phyloP scores from a whole-genome alignment of 2,888 invertebrate species.

The Ectemnius cavifrons region DNA sequence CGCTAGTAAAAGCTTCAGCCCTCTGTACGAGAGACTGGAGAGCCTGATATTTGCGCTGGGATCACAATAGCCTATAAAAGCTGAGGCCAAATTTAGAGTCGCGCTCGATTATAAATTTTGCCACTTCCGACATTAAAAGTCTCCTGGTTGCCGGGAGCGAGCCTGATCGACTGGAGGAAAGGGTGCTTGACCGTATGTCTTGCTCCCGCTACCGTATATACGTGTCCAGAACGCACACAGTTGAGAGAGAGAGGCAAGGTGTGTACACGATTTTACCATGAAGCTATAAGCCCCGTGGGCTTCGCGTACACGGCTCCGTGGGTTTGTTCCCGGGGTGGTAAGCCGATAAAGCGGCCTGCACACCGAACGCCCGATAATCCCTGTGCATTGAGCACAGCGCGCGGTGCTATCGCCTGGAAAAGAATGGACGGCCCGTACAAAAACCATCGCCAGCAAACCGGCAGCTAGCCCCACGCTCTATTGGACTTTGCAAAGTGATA shows the following conservation, averaged over 20 bases:
- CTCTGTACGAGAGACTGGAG: background rate
- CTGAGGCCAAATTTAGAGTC: constrained; percentile 45
- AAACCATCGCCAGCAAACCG: background rate
- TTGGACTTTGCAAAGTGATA: no score
- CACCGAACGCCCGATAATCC: constrained; percentile 19
- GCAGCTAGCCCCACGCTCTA: no score
- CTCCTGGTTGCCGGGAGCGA: constrained; percentile 24
- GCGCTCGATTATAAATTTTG: constrained; percentile 42
- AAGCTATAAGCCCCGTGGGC: constrained; percentile 27
- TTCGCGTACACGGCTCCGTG: constrained; percentile 21
- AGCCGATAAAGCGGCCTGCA: constrained; percentile 36
- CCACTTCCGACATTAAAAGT: constrained; percentile 50
- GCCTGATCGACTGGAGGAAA: background rate
- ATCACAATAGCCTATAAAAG: constrained; percentile 32
- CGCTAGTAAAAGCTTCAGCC: background rate
- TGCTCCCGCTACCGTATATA: constrained; percentile 8
- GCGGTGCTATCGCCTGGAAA: constrained; percentile 17
- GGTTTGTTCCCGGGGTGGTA: constrained; percentile 27
- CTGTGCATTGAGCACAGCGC: background rate
- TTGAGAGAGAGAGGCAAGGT: constrained; percentile 19
- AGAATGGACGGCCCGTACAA: constrained; percentile 1
- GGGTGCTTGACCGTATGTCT: constrained; percentile 43
- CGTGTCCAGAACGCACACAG: constrained; percentile 13
- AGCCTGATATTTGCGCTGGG: background rate
- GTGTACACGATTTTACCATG: constrained; percentile 23